Evolutionary conservation across 2,888 invertebrate species (phyloP), one percentile per base, ranked within the genome.

Genomic region (Gymnosoma rotundatum): DNA sequence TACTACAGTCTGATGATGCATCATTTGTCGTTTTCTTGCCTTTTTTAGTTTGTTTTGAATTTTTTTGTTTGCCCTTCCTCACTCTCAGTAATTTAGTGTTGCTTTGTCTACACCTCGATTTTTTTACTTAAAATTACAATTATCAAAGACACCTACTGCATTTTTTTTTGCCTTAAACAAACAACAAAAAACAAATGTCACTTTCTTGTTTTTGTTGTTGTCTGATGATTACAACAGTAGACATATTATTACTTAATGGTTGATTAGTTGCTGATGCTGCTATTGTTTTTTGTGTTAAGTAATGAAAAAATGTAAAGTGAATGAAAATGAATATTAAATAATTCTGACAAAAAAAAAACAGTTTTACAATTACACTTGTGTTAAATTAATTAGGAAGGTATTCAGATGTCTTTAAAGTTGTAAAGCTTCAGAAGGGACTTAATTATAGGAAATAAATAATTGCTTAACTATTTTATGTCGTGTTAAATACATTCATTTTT

Each of bases 171-270:
- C 50, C 2, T 52, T 38, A 16, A 9, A 18, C 14, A 36, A 9
- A 56, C n/a, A 5, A 25, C 1, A 64, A 54, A 10, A 56, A 36
- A 25, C 38, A 64, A 20, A 58, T 72, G 60, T 61, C 48, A 70
- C 50, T 9, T 54, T 61, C 9, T 63, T 48, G 10, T 54, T 70
- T 42, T 25, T 32, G 20, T 12, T 73, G 50, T 42, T n/a, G 21
- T 48, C n/a, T 20, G 25, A 60, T 76, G 75, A 80, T 80, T 75
- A 80, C 80, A 83, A 76, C 83, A 83, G 83, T 69, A 58, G 61
- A 63, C 25, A 72, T 50, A 78, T 78, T 80, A 84, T 84, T 84
- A 84, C 83, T 84, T 84, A 84, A 84, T 84, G 78, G 84, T 84
- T 84, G 63, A 81, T 81, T 84, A 81, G 78, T 78, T 12, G 42